Percentiles rank a stretch among this genome's conserved stretches.
Evolutionary conservation across 2,113 vertebrate genomes (phyloP).

Genomic region (Hydropotes inermis): DNA sequence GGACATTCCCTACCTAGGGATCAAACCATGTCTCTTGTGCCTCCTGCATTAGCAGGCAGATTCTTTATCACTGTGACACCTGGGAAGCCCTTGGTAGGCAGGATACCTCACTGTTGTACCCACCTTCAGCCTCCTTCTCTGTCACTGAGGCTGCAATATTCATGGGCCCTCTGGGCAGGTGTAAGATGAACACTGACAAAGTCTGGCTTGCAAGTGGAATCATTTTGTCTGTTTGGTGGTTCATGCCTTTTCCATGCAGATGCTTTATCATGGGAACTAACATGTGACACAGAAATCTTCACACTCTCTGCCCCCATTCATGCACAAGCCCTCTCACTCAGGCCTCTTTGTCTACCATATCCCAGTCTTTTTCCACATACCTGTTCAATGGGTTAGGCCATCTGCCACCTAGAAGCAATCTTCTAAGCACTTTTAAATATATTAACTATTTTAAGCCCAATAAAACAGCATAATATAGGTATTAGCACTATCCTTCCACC

Average conservation of each 20-base stretch:
- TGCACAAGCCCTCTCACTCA: background rate
- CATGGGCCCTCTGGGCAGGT: background rate
- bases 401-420: background rate
- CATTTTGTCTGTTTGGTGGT: background rate
- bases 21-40: background rate
- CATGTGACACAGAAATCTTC: background rate
- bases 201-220: background rate
- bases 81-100: background rate
- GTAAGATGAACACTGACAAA: background rate
- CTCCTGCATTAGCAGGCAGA: background rate
- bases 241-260: background rate
- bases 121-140: background rate
- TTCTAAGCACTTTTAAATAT: background rate
- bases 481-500: background rate
- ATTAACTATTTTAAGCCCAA: background rate
- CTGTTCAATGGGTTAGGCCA: background rate
- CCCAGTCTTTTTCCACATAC: background rate
- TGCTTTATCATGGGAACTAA: background rate
- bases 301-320: rapidly evolving
- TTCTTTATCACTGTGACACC: background rate
- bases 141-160: background rate
- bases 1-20: background rate
- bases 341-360: background rate
- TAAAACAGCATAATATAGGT: background rate
- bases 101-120: background rate